These are phyloP conservation scores for Villa cingulata DNA, from an alignment of 2,888 invertebrate species.

Conservation along the genomic window DNA sequence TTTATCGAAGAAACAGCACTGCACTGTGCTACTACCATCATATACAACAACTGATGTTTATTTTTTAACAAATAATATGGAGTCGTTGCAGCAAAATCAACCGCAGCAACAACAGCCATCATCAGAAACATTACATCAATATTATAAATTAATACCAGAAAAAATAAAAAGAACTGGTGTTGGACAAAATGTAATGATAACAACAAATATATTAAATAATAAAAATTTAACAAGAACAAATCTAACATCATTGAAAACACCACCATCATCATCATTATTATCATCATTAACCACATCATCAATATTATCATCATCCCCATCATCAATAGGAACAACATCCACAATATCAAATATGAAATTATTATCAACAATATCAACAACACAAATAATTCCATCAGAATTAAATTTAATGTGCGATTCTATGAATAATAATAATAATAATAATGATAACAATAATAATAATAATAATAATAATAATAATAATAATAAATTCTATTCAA, in stretches of 20 bases:
- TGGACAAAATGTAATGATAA: not conserved
- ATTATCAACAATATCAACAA: not conserved
- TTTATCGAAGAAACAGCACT: too few species aligned
- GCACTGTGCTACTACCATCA: too few species aligned
- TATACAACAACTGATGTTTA: too few species aligned
- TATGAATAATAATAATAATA: not conserved
- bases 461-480: too few species aligned
- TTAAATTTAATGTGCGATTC: not conserved
- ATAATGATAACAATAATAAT: too few species aligned
- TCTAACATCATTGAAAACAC: too few species aligned
- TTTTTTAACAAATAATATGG: not conserved
- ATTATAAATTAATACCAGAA: not conserved
- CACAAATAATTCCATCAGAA: not conserved
- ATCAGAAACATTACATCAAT: not conserved
- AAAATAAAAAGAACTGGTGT: not conserved
- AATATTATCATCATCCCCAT: too few species aligned
- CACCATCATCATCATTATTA: too few species aligned
- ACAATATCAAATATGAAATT: not conserved
- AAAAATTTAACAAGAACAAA: too few species aligned
- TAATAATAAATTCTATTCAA: too few species aligned
- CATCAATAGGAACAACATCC: too few species aligned
- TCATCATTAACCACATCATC: too few species aligned
- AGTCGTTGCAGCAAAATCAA: not conserved
- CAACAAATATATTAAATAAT: not conserved
- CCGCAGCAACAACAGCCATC: not conserved